A percentile compares a stretch with the other conserved stretches of the same genome.
phyloP scores from a whole-genome alignment of 2,797 vertebrate genomes.

The Chlorospingus semifuscus region DNA sequence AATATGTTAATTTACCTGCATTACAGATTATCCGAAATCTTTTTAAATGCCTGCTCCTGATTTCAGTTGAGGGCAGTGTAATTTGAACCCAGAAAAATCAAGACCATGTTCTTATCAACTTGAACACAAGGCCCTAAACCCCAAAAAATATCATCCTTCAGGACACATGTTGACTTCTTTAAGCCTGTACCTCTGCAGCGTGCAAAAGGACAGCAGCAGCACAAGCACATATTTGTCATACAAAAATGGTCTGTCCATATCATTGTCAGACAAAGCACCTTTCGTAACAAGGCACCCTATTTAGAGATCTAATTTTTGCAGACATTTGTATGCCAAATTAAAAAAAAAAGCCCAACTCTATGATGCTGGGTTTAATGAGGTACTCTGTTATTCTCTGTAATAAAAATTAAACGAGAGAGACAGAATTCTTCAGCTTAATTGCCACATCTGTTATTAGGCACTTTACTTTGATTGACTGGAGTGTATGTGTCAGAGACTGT shows the following conservation, averaged over 20 bases:
- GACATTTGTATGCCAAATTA: constrained; percentile 12
- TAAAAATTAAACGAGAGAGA: constrained; percentile 67
- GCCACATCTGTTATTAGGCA: constrained; percentile 75
- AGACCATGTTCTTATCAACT: constrained; percentile 19
- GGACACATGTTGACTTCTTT: neutral
- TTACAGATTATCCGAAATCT: constrained; percentile 60
- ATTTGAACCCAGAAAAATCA: constrained; percentile 43
- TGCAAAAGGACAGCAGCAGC: neutral
- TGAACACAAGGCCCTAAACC: constrained; percentile 1
- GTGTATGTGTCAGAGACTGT: constrained; percentile 61
- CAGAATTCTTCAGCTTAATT: constrained; percentile 73
- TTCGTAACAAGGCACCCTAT: constrained; percentile 23
- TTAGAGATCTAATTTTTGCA: constrained; percentile 47
- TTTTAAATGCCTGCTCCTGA: constrained; percentile 22
- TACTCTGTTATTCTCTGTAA: constrained; percentile 68
- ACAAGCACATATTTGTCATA: neutral
- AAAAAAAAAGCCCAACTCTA: constrained; percentile 25
- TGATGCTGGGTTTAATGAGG: constrained; percentile 64
- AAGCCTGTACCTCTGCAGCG: neutral
- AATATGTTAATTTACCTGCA: constrained; percentile 60
- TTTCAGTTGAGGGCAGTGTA: constrained; percentile 22
- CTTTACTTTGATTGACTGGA: constrained; percentile 77
- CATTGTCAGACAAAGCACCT: constrained; percentile 10
- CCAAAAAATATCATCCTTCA: constrained; percentile 15
- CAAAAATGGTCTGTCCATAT: neutral